A percentile compares a stretch with the other conserved stretches of the same genome.
Evolutionary conservation across 2,888 invertebrate genomes (phyloP).

Genomic region (Abrostola tripartita): DNA sequence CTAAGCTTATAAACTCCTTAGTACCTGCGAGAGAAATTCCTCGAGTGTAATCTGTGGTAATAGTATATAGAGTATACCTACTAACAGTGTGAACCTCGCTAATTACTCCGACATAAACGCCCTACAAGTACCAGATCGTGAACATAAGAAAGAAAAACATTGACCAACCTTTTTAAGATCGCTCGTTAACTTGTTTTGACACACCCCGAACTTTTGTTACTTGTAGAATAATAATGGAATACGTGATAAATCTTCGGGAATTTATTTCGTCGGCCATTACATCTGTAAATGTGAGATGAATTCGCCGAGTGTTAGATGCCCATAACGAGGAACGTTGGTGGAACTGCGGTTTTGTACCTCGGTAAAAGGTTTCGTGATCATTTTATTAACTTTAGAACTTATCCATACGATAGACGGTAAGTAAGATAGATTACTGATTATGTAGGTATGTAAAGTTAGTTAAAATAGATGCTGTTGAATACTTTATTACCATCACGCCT

Average conservation of each 20-base stretch:
- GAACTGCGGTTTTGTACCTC: slow-evolving; percentile 36
- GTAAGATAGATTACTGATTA: neutral
- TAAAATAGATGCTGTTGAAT: too few species aligned
- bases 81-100: too few species aligned
- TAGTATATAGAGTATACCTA: too few species aligned
- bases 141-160: slow-evolving; percentile 1
- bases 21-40: too few species aligned
- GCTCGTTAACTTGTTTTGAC: slow-evolving; percentile 48
- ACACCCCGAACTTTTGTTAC: slow-evolving; percentile 39
- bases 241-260: slow-evolving; percentile 55
- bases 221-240: slow-evolving; percentile 51
- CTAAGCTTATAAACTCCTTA: too few species aligned
- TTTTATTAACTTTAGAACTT: slow-evolving; percentile 42
- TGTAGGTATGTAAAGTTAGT: too few species aligned
- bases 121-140: neutral
- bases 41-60: too few species aligned
- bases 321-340: slow-evolving; percentile 30
- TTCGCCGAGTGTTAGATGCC: slow-evolving; percentile 41
- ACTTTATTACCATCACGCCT: too few species aligned
- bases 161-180: slow-evolving; percentile 18
- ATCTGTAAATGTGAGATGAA: slow-evolving; percentile 52
- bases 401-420: neutral
- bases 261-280: slow-evolving; percentile 54
- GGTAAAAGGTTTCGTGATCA: slow-evolving; percentile 51
- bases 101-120: too few species aligned